Percentiles rank a stretch among this genome's conserved stretches.
Evolutionary conservation across 2,888 invertebrate genomes (phyloP).

Genomic region (Cepaea hortensis): DNA sequence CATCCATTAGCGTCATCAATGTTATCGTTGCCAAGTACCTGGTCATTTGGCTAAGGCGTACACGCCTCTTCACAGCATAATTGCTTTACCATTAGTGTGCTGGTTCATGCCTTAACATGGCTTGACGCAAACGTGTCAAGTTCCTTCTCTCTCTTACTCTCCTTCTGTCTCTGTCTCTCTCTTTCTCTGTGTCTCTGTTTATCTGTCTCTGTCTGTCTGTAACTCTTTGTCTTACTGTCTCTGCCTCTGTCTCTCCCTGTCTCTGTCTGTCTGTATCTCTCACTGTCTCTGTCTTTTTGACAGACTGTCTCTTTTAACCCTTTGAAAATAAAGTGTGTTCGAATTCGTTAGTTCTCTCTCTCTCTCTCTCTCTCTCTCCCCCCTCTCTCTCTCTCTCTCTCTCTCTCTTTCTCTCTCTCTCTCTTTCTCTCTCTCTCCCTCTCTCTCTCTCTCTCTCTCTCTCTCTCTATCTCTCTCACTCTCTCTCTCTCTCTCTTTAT

Average conservation of each 20-base stretch:
- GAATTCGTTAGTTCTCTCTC: background rate
- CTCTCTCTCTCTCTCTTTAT: background rate
- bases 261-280: background rate
- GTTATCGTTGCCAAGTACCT: no score
- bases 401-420: background rate
- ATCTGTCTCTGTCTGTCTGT: conserved; percentile 10
- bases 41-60: no score
- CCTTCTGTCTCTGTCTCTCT: background rate
- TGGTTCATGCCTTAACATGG: no score
- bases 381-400: background rate
- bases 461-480: background rate
- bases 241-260: conserved; percentile 12
- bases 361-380: conserved; percentile 5
- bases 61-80: no score
- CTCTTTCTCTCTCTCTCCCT: background rate
- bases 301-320: background rate
- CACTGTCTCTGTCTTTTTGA: background rate
- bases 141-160: no score
- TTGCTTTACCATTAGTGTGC: no score
- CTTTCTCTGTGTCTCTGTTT: conserved; percentile 12
- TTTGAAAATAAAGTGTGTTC: no score
- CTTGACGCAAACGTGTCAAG: no score
- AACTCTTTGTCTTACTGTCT: background rate
- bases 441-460: conserved; percentile 10
- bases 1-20: no score